Conservation (phyloP, 2,113 vertebrate species). For the Turnix velox region DNA sequence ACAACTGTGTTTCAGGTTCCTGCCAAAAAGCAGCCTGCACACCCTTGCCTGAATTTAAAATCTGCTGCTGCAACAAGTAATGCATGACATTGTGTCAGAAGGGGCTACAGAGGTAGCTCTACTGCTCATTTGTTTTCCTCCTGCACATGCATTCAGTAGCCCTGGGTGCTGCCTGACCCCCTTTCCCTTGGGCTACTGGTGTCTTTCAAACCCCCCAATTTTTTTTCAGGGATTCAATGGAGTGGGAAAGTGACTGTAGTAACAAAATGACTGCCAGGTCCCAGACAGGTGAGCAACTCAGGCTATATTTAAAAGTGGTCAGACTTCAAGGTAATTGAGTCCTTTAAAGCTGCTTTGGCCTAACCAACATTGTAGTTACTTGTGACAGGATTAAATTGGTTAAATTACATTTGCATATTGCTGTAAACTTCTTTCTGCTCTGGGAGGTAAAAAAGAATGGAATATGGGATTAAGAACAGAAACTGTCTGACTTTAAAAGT, state of each 20-base stretch:
- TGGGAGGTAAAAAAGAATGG: background rate
- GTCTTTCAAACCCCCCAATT: too few relatives aligned
- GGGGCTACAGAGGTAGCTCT: background rate
- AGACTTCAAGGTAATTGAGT: background rate
- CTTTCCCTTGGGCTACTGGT: background rate
- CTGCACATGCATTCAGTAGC: fast-evolving
- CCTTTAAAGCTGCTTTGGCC: background rate
- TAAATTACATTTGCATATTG: background rate
- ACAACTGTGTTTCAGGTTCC: background rate
- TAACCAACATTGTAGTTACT: background rate
- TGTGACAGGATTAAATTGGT: background rate
- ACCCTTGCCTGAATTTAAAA: background rate
- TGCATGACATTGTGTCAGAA: background rate
- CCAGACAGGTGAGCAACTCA: background rate
- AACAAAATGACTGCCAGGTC: background rate
- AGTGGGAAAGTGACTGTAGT: background rate
- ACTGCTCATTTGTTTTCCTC: background rate
- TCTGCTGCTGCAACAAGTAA: background rate
- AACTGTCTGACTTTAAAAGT: background rate
- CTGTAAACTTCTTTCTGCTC: background rate
- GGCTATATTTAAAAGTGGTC: background rate
- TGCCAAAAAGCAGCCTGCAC: background rate
- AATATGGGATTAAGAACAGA: background rate
- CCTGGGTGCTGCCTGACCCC: background rate
- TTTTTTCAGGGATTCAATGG: background rate